Evolutionary conservation across 2,113 vertebrate genomes (phyloP), one percentile per base, ranked within the genome.

Genomic region (Hirundichthys speculiger): DNA sequence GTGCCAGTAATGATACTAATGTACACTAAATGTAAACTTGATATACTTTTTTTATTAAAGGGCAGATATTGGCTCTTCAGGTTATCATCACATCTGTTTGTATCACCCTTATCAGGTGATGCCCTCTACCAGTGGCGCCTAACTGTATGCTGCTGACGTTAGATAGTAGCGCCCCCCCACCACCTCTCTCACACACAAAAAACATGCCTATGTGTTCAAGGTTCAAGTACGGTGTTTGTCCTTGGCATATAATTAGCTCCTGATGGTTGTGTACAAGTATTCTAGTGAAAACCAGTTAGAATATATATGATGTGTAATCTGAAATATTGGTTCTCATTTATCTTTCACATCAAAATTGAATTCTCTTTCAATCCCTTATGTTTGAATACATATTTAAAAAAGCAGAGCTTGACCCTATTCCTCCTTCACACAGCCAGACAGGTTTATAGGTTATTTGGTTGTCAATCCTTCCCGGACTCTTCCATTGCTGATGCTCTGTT

Each of bases 171-270:
- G 73, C 89, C 80, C 73, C 5, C 67, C 84, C 84, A 62, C 56
- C 51, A 79, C 75, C 8, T 68, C 25, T 27, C 25, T 27, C 25
- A 27, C 25, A 18, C 16, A 3, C 41, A 27, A 43, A 14, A 43
- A 14, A 18, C 6, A 43, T 15, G 54, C 45, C 43, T 73, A 51
- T 39, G 42, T 14, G 45, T 40, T 49, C 64, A 60, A 18, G 62
- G 45, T 40, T 49, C 64, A 60, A 18, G 62, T 41, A 56, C 58
- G 59, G 54, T 55, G 62, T 67, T 91, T 94, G 91, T 82, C 92
- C 93, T 94, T 94, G 91, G 86, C 83, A 87, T 89, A 66, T 88
- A 91, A 92, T 91, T 86, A 92, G 86, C 66, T 92, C 61, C 65
- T 41, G 45, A 20, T 84, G 84, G 57, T 82, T 24, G 43, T 51